Conservation (phyloP, 2,797 vertebrate species). For the Melanotaenia parkinsoni region DNA sequence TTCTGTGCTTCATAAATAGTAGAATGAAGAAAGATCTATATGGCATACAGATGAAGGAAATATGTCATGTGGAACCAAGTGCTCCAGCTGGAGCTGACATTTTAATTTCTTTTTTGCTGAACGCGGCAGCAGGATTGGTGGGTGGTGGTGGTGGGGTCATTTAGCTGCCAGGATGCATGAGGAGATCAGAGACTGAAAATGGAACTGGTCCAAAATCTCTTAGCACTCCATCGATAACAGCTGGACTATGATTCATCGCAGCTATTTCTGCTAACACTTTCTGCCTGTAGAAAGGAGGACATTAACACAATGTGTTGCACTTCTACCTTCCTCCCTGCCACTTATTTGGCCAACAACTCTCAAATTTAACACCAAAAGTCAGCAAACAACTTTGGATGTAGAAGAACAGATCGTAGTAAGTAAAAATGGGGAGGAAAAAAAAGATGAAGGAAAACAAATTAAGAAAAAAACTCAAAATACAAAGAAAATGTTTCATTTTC, state of each 20-base stretch:
- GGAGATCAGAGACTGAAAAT: constrained; percentile 62
- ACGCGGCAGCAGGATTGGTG: constrained; percentile 24
- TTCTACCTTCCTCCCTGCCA: constrained; percentile 20
- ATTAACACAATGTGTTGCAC: constrained; percentile 28
- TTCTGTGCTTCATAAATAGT: not conserved
- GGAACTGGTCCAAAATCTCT: constrained; percentile 69
- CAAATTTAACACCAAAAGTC: constrained; percentile 1
- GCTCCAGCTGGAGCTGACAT: constrained; percentile 17
- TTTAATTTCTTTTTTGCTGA: constrained; percentile 36
- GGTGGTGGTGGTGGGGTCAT: not conserved
- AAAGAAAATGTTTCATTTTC: constrained; percentile 8
- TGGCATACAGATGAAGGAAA: constrained; percentile 11
- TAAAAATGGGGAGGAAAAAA: not conserved
- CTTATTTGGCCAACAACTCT: constrained; percentile 22
- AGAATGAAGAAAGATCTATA: constrained; percentile 12
- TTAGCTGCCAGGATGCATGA: constrained; percentile 46
- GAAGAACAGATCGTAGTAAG: constrained; percentile 19
- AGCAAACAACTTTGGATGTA: constrained; percentile 16
- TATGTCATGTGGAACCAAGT: not conserved
- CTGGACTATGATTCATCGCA: constrained; percentile 65
- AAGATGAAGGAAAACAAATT: not conserved
- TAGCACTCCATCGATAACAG: constrained; percentile 69
- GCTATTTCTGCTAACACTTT: constrained; percentile 48
- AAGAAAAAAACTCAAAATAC: constrained; percentile 27
- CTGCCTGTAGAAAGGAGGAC: constrained; percentile 33